Conservation (phyloP, 2,888 invertebrate species). For the Scaptomyza reducta region DNA sequence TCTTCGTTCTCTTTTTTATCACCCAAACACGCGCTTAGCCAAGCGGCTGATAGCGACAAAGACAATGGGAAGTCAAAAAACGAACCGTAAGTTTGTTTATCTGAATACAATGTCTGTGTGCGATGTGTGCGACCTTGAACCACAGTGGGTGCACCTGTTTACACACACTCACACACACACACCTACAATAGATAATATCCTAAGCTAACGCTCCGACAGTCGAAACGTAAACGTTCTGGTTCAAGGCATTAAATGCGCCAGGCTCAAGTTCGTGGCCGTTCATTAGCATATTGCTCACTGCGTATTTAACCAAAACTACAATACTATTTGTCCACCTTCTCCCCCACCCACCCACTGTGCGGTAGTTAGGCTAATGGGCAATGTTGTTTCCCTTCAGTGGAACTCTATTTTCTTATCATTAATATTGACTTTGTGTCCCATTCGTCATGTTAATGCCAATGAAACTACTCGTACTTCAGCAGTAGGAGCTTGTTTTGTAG, state of each 20-base stretch:
- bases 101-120: slow-evolving; percentile 31
- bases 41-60: slow-evolving; percentile 38
- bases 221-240: slow-evolving; percentile 29
- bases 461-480: slow-evolving; percentile 11
- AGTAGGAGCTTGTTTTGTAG: slow-evolving; percentile 20
- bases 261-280: slow-evolving; percentile 76
- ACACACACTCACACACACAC: slow-evolving; percentile 46
- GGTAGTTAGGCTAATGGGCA: slow-evolving; percentile 63
- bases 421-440: slow-evolving; percentile 34
- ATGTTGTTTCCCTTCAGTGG: slow-evolving; percentile 32
- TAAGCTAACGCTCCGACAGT: slow-evolving; percentile 27
- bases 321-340: slow-evolving; percentile 23
- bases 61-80: slow-evolving; percentile 19
- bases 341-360: background rate
- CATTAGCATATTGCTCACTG: slow-evolving; percentile 68
- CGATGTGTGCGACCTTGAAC: slow-evolving; percentile 61
- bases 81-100: slow-evolving; percentile 37
- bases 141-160: slow-evolving; percentile 65
- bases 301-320: slow-evolving; percentile 37
- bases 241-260: slow-evolving; percentile 58
- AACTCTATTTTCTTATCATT: slow-evolving; percentile 65
- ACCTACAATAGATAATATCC: slow-evolving; percentile 45
- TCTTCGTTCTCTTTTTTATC: slow-evolving; percentile 34
- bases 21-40: slow-evolving; percentile 26
- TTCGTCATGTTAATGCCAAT: slow-evolving; percentile 43